Evolutionary conservation across 2,888 invertebrate species (phyloP).

Genomic region (Drosophila niveifrons): DNA sequence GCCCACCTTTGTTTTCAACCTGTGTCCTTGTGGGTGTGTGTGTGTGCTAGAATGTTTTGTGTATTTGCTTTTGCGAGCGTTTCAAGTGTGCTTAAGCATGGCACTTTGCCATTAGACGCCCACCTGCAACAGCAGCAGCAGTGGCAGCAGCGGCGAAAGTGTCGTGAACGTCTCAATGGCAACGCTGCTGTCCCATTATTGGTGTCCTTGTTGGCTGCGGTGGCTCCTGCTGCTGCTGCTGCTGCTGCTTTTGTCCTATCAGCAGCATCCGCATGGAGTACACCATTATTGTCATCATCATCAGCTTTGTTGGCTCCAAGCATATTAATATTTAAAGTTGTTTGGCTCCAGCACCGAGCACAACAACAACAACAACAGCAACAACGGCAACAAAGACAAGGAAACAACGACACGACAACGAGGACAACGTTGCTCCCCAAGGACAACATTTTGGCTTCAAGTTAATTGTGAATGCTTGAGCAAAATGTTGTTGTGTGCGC

Average conservation of each 20-base stretch:
- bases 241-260: slow-evolving; percentile 37
- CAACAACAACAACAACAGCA: slow-evolving; percentile 13
- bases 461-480: slow-evolving; percentile 71
- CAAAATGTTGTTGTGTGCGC: slow-evolving; percentile 44
- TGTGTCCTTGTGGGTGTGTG: background rate
- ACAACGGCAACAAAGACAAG: background rate
- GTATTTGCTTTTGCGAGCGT: slow-evolving; percentile 57
- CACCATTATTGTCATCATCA: slow-evolving; percentile 43
- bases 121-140: slow-evolving; percentile 30
- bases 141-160: slow-evolving; percentile 48
- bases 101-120: slow-evolving; percentile 73
- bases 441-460: slow-evolving; percentile 76
- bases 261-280: slow-evolving; percentile 37
- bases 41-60: slow-evolving; percentile 30
- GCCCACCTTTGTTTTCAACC: slow-evolving; percentile 33
- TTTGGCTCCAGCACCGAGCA: slow-evolving; percentile 45
- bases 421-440: slow-evolving; percentile 42
- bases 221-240: slow-evolving; percentile 4
- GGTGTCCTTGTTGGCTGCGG: background rate
- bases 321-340: slow-evolving; percentile 79
- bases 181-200: slow-evolving; percentile 33
- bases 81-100: slow-evolving; percentile 76
- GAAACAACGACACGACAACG: background rate
- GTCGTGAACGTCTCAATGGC: slow-evolving; percentile 73
- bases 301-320: slow-evolving; percentile 56